A percentile compares a stretch with the other conserved stretches of the same genome.
Conservation (phyloP, 2,113 vertebrate genomes). For the Phylloscopus whistleri region DNA sequence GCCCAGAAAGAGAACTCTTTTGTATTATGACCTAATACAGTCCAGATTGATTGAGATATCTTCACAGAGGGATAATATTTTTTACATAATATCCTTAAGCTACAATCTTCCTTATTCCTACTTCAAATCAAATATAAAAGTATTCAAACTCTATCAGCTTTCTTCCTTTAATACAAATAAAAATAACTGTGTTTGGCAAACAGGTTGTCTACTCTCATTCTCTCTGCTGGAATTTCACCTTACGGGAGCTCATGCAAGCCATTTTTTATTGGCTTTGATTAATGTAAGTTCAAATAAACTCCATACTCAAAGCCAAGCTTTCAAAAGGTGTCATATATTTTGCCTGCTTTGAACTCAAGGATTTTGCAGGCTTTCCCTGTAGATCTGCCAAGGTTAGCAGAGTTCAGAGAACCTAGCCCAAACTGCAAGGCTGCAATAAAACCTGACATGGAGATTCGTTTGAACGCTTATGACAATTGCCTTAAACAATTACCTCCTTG, state of each 20-base stretch:
- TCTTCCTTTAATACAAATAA: conserved; percentile 20
- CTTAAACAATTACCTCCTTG: not conserved
- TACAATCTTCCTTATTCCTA: conserved; percentile 3
- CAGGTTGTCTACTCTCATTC: conserved; percentile 5
- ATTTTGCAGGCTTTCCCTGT: conserved; percentile 55
- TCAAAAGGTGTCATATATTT: conserved; percentile 62
- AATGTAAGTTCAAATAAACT: conserved; percentile 60
- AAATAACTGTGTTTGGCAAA: conserved; percentile 53
- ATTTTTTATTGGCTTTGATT: conserved; percentile 52
- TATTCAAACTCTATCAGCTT: not conserved
- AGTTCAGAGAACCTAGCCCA: conserved; percentile 56
- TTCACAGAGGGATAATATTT: not conserved
- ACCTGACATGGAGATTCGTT: conserved; percentile 10
- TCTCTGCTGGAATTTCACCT: conserved; percentile 46
- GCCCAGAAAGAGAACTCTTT: not conserved
- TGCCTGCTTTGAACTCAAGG: conserved; percentile 57
- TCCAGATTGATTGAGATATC: not conserved
- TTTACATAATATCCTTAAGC: not conserved
- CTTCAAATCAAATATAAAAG: conserved; percentile 44
- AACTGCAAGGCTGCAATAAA: conserved; percentile 36
- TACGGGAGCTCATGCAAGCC: conserved; percentile 32
- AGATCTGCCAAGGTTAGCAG: conserved; percentile 61
- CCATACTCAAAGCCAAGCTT: conserved; percentile 47
- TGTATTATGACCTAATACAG: not conserved
- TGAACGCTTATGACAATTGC: not conserved